Conservation (phyloP, 1,140 invertebrate genomes). For the Xylocopa sonorina region DNA sequence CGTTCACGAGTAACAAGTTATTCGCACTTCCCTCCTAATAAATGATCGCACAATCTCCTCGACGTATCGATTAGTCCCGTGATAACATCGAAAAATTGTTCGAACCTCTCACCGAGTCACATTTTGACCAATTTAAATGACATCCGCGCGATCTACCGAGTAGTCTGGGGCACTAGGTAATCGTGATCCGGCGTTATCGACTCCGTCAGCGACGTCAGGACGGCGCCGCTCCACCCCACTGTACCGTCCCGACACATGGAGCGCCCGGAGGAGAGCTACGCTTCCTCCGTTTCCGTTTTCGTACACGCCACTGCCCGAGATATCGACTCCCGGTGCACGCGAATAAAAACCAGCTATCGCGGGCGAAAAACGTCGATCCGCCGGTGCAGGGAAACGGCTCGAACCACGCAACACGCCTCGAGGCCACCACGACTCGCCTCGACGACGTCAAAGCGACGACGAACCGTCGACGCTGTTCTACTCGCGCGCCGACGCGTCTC, state of each 20-base stretch:
- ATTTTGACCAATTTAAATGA: background rate
- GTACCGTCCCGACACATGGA: background rate
- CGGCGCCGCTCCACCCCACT: constrained; percentile 43
- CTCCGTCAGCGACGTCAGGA: constrained; percentile 27
- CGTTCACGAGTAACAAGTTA: background rate
- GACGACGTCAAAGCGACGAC: constrained; percentile 80
- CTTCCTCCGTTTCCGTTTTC: constrained; percentile 16
- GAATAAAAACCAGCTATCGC: background rate
- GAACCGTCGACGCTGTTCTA: constrained; percentile 78
- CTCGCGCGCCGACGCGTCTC: constrained; percentile 80
- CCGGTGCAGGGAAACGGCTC: background rate
- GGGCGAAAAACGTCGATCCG: background rate
- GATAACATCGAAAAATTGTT: background rate
- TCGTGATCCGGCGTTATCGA: constrained; percentile 31
- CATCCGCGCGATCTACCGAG: background rate
- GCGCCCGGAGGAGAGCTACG: background rate
- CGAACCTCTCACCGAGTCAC: background rate
- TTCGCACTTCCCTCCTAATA: background rate
- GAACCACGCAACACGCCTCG: background rate
- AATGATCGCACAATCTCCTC: background rate
- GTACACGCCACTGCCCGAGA: constrained; percentile 2
- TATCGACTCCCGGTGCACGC: constrained; percentile 3
- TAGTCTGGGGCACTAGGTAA: constrained; percentile 18
- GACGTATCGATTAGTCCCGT: background rate
- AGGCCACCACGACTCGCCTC: constrained; percentile 67